These are phyloP conservation scores for Zalophus californianus DNA, from an alignment of 2,797 vertebrate species.

Conservation along the genomic window DNA sequence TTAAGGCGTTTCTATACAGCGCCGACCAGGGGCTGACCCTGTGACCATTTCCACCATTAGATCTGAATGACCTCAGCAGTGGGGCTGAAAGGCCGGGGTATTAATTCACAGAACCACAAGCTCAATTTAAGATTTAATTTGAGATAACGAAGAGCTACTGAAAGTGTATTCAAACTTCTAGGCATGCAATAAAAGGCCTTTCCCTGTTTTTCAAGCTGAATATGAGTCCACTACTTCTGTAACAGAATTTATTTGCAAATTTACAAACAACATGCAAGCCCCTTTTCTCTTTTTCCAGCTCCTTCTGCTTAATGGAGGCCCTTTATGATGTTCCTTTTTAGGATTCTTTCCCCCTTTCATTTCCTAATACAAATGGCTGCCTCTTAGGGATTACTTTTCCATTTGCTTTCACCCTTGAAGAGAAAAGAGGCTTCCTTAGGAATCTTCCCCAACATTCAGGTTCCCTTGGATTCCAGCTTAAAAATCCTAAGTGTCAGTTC, in stretches of 20 bases:
- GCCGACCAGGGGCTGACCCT: conserved; percentile 88
- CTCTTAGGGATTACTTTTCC: conserved; percentile 82
- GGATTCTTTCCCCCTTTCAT: background rate
- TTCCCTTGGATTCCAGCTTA: conserved; percentile 77
- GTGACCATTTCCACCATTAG: conserved; percentile 88
- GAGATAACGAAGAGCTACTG: conserved; percentile 90
- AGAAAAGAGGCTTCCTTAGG: conserved; percentile 80
- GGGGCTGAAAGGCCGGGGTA: conserved; percentile 89
- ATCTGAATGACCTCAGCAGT: conserved; percentile 90
- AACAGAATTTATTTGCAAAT: conserved; percentile 88
- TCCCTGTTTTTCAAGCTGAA: conserved; percentile 88
- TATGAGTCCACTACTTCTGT: conserved; percentile 87
- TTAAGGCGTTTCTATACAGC: conserved; percentile 88
- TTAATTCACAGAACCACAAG: conserved; percentile 91
- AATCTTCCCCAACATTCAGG: conserved; percentile 67
- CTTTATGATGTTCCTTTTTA: conserved; percentile 79
- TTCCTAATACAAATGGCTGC: conserved; percentile 82
- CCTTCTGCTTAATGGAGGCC: conserved; percentile 74
- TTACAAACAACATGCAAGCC: conserved; percentile 83
- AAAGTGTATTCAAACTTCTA: conserved; percentile 91
- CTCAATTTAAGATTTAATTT: conserved; percentile 93
- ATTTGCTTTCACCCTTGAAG: conserved; percentile 81
- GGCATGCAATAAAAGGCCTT: conserved; percentile 86
- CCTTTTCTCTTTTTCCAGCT: conserved; percentile 65
- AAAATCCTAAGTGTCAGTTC: conserved; percentile 76